These are phyloP conservation scores for Lordiphosa fenestrarum DNA, from an alignment of 2,888 invertebrate species.

Conservation along the genomic window DNA sequence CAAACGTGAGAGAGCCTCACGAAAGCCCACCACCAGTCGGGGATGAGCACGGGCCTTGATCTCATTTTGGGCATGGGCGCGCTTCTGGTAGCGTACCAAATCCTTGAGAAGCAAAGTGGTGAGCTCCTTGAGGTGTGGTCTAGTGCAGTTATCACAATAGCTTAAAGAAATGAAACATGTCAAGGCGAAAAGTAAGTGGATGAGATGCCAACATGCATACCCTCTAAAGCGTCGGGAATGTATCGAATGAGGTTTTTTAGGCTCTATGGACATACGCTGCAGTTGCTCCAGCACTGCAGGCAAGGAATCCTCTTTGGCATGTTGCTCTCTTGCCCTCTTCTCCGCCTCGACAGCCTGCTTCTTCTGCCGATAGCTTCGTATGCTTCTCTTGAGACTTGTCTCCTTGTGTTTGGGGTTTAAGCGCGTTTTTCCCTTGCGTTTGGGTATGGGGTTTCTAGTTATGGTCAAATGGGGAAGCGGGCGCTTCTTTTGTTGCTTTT, in stretches of 20 bases:
- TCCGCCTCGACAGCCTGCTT: slow-evolving; percentile 26
- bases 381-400: slow-evolving; percentile 59
- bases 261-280: not conserved
- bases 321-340: slow-evolving; percentile 1
- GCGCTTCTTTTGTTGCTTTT: slow-evolving; percentile 17
- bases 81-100: slow-evolving; percentile 84
- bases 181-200: not conserved
- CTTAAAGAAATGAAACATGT: slow-evolving; percentile 45
- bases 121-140: slow-evolving; percentile 81
- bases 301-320: not conserved
- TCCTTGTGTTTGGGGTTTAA: slow-evolving; percentile 46
- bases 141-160: slow-evolving; percentile 84
- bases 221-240: slow-evolving; percentile 75
- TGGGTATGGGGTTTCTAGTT: slow-evolving; percentile 18
- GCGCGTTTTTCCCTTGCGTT: slow-evolving; percentile 56
- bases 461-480: slow-evolving; percentile 29
- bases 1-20: slow-evolving; percentile 83
- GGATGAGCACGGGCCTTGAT: slow-evolving; percentile 82
- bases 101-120: slow-evolving; percentile 81
- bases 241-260: slow-evolving; percentile 8
- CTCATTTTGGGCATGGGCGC: slow-evolving; percentile 83
- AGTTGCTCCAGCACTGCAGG: not conserved
- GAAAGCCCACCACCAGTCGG: slow-evolving; percentile 84
- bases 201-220: slow-evolving; percentile 46
- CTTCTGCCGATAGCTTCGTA: slow-evolving; percentile 47